A percentile compares a stretch with the other conserved stretches of the same genome.
These are phyloP conservation scores for Eleutherodactylus coqui DNA, from an alignment of 2,797 vertebrate species.

Conservation along the genomic window DNA sequence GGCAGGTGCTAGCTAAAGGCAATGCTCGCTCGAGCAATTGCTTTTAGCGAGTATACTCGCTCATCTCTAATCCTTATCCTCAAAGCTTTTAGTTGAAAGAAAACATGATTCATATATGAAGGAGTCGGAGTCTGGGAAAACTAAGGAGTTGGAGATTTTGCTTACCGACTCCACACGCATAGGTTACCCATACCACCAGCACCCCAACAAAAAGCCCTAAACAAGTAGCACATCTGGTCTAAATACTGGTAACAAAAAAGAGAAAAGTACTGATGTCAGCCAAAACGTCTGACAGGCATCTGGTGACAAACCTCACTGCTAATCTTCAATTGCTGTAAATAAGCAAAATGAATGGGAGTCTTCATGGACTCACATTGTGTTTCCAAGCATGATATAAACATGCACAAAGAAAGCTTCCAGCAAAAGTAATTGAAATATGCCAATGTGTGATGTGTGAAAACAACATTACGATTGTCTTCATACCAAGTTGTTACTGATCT, in stretches of 20 bases:
- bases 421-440: conserved; percentile 7
- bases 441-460: neutral
- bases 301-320: neutral
- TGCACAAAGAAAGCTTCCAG: neutral
- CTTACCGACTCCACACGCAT: too few species aligned
- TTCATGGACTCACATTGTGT: conserved; percentile 5
- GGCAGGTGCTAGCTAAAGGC: too few species aligned
- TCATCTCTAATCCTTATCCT: too few species aligned
- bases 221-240: neutral
- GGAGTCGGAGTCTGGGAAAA: too few species aligned
- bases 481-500: neutral
- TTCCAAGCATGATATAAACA: conserved; percentile 3
- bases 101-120: too few species aligned
- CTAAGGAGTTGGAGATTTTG: too few species aligned
- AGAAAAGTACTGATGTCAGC: neutral
- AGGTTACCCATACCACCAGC: neutral
- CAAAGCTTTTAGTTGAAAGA: too few species aligned
- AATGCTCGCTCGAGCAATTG: too few species aligned
- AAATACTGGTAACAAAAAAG: neutral
- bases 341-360: neutral
- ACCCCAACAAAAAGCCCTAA: neutral
- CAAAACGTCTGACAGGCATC: neutral
- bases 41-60: too few species aligned
- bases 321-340: neutral
- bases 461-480: neutral